phyloP scores from a whole-genome alignment of 1,140 invertebrate genomes.

The Campodea augens region DNA sequence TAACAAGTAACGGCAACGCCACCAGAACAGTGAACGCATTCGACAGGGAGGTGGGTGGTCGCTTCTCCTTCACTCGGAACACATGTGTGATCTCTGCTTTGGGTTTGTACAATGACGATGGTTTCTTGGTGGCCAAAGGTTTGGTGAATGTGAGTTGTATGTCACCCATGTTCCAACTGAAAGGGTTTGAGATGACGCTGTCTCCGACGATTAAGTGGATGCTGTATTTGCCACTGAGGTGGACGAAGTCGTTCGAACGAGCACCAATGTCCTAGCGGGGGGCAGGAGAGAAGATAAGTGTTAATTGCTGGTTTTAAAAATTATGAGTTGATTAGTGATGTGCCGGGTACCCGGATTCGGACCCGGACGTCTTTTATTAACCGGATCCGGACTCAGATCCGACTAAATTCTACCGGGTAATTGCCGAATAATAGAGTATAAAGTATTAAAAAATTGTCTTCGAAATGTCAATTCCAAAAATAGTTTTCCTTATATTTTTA shows the following conservation, averaged over 20 bases:
- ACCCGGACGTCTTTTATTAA: too few species aligned
- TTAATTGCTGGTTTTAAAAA: too few species aligned
- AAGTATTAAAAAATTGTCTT: too few species aligned
- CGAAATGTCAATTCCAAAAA: too few species aligned
- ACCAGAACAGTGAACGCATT: constrained; percentile 75
- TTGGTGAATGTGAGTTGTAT: constrained; percentile 47
- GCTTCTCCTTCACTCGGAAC: constrained; percentile 79
- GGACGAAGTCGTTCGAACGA: constrained; percentile 59
- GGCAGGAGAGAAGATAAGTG: neutral
- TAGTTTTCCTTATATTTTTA: too few species aligned
- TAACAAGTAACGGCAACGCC: constrained; percentile 56
- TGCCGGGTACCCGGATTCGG: too few species aligned
- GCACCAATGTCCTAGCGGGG: constrained; percentile 51
- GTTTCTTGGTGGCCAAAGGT: constrained; percentile 18
- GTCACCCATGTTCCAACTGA: constrained; percentile 64
- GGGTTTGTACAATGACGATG: constrained; percentile 29
- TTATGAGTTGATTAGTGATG: too few species aligned
- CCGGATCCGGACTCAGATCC: too few species aligned
- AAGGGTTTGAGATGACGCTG: constrained; percentile 68
- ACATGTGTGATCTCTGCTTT: constrained; percentile 79
- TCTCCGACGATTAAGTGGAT: constrained; percentile 80
- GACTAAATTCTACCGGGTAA: too few species aligned
- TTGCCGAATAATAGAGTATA: too few species aligned
- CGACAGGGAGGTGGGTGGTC: constrained; percentile 69
- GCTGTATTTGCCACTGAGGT: constrained; percentile 56